Evolutionary conservation across 2,113 vertebrate species (phyloP).

Genomic region (Trichechus manatus): DNA sequence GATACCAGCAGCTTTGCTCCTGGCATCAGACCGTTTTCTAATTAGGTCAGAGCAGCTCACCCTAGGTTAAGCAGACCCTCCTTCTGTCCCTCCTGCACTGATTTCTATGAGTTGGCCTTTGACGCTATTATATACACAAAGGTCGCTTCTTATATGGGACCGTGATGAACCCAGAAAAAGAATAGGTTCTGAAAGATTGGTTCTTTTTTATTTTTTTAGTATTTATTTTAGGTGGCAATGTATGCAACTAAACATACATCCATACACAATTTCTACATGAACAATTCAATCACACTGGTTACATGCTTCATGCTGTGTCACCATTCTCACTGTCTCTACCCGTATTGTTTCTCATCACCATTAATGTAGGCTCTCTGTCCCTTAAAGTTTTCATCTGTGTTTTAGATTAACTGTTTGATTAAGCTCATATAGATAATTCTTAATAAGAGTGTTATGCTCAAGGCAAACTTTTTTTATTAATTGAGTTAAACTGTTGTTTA

Average conservation of each 20-base stretch:
- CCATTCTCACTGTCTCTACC: neutral
- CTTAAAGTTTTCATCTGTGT: neutral
- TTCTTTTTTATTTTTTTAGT: neutral
- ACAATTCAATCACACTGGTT: neutral
- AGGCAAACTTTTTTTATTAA: neutral
- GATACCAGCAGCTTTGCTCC: slow-evolving; percentile 6
- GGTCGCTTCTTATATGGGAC: neutral
- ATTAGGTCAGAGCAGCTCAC: slow-evolving; percentile 36
- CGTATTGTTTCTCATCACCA: too few relatives aligned
- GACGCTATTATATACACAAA: neutral
- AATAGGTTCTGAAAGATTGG: neutral
- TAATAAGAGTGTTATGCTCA: neutral
- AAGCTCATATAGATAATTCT: too few relatives aligned
- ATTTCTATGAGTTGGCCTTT: neutral
- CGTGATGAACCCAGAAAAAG: neutral
- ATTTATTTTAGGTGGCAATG: neutral
- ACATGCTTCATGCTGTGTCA: neutral
- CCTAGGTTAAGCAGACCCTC: neutral
- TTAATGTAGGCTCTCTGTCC: neutral
- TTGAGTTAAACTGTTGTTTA: neutral
- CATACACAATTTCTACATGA: neutral
- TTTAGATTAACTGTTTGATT: too few relatives aligned
- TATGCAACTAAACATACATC: neutral
- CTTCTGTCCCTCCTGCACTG: neutral
- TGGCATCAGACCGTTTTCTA: neutral